A percentile compares a stretch with the other conserved stretches of the same genome.
Conservation (phyloP, 2,113 vertebrate genomes). For the Urocitellus parryii region DNA sequence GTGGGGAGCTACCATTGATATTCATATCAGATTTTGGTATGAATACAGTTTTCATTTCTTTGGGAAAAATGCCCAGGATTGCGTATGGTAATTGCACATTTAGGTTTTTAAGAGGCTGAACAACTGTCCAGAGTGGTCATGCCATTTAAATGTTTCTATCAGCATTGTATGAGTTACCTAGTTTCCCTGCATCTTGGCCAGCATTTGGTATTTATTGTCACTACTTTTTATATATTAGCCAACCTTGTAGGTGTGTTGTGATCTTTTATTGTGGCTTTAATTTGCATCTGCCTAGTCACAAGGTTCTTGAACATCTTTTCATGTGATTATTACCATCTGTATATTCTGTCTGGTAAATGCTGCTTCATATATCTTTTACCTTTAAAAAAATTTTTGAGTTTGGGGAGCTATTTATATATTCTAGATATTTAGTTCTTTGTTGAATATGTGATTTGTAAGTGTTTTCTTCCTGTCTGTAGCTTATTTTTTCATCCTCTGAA, state of each 20-base stretch:
- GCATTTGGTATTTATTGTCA: background rate
- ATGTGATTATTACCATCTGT: background rate
- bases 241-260: background rate
- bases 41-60: slow-evolving; percentile 44
- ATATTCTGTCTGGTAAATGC: background rate
- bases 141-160: background rate
- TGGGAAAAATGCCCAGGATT: background rate
- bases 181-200: background rate
- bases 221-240: slow-evolving; percentile 52
- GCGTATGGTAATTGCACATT: background rate
- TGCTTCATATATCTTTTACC: background rate
- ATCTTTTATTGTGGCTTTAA: slow-evolving; percentile 35
- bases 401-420: slow-evolving; percentile 4
- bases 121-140: background rate
- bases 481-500: slow-evolving; percentile 26
- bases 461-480: background rate
- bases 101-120: background rate
- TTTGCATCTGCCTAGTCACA: background rate
- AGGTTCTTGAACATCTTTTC: background rate
- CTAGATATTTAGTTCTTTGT: background rate
- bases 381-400: background rate
- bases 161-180: background rate
- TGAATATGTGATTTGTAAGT: slow-evolving; percentile 17
- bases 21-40: background rate
- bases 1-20: background rate